phyloP scores from a whole-genome alignment of 2,113 vertebrate genomes.

The Shinisaurus crocodilurus region DNA sequence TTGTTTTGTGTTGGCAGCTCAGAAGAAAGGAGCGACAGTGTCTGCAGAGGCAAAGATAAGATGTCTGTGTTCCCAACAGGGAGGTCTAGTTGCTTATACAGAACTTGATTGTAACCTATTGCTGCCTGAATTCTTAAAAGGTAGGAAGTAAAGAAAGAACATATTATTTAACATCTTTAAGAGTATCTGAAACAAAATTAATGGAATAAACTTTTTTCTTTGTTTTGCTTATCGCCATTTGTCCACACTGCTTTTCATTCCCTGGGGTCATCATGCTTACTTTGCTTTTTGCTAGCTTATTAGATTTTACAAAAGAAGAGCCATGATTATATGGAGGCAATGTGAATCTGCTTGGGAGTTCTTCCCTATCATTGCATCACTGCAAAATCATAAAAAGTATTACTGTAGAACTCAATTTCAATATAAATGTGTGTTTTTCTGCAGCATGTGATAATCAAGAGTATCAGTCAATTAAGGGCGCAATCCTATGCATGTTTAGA shows the following conservation, averaged over 20 bases:
- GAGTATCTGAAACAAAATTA: background rate
- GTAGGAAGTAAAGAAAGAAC: background rate
- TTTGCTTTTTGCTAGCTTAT: background rate
- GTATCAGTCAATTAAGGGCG: no score
- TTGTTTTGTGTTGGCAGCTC: slow-evolving; percentile 36
- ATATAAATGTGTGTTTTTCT: background rate
- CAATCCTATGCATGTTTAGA: no score
- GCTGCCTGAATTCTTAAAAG: background rate
- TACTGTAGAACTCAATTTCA: background rate
- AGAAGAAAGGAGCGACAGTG: slow-evolving; percentile 6
- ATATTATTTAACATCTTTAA: background rate
- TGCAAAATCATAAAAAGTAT: background rate
- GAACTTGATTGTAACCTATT: background rate
- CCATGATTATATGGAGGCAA: background rate
- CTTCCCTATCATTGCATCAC: background rate
- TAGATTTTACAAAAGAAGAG: background rate
- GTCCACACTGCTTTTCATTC: background rate
- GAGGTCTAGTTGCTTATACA: slow-evolving; percentile 4
- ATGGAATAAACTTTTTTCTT: no score
- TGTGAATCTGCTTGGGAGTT: background rate
- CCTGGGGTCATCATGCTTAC: background rate
- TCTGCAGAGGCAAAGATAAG: background rate
- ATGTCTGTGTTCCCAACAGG: slow-evolving; percentile 16
- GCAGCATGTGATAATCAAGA: background rate
- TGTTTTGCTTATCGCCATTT: background rate